These are phyloP conservation scores for Leguminivora glycinivorella DNA, from an alignment of 1,140 invertebrate genomes.

Conservation along the genomic window DNA sequence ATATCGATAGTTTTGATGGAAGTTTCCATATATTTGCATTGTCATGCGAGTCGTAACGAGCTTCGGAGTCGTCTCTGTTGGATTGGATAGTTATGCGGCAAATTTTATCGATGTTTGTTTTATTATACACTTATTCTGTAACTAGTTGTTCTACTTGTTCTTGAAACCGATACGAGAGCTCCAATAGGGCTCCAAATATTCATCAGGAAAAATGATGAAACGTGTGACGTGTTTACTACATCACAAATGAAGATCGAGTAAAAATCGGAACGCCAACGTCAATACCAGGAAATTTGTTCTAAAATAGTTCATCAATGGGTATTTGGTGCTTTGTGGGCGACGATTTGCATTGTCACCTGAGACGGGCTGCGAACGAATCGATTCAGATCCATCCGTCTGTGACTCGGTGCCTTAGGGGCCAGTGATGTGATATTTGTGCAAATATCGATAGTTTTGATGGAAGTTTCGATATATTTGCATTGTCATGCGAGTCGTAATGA, in stretches of 20 bases:
- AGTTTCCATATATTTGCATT: background rate
- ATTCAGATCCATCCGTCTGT: constrained; percentile 16
- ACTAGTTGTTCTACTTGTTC: too few relatives aligned
- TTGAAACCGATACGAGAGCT: too few relatives aligned
- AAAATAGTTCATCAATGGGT: constrained; percentile 17
- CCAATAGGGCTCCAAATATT: too few relatives aligned
- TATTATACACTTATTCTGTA: too few relatives aligned
- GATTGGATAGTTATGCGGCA: background rate
- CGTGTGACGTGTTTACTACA: too few relatives aligned
- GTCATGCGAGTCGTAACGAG: background rate
- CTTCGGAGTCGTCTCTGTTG: background rate
- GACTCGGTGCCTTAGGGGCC: background rate
- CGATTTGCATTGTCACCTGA: constrained; percentile 16
- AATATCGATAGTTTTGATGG: constrained; percentile 7
- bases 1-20: constrained; percentile 7
- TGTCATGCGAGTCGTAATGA: background rate
- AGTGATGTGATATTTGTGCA: background rate
- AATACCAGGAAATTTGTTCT: constrained; percentile 2
- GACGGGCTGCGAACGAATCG: constrained; percentile 1
- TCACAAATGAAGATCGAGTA: too few relatives aligned
- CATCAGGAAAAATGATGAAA: too few relatives aligned
- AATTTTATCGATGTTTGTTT: background rate
- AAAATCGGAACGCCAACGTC: background rate
- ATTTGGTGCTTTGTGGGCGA: constrained; percentile 2
- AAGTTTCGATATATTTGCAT: background rate